Percentiles rank a stretch among this genome's conserved stretches.
These are phyloP conservation scores for Aporophyla lueneburgensis DNA, from an alignment of 2,888 invertebrate species.

Conservation along the genomic window DNA sequence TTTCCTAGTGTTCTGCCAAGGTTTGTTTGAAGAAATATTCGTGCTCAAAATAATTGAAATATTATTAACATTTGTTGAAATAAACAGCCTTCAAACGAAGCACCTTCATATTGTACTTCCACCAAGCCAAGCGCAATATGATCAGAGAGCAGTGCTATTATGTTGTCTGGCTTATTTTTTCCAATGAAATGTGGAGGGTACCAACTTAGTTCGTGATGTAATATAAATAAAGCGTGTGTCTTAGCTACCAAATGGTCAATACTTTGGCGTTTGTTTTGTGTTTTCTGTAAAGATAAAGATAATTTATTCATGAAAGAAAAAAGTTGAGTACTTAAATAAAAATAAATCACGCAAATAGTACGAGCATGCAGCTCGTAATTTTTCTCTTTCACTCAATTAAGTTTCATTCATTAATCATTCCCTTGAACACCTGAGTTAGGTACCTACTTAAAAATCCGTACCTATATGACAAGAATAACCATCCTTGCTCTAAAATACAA, in stretches of 20 bases:
- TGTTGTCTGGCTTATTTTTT: not conserved
- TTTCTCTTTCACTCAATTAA: conserved; percentile 45
- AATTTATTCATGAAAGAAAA: not conserved
- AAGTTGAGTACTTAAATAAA: conserved; percentile 12
- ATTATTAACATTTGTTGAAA: not conserved
- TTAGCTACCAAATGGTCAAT: not conserved
- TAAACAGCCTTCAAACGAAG: not conserved
- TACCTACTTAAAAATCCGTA: too few species aligned
- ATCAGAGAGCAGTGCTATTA: not conserved
- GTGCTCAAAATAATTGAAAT: conserved; percentile 29
- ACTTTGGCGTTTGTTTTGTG: not conserved
- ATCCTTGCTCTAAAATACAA: too few species aligned
- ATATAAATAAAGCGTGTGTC: too few species aligned
- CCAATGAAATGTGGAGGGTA: not conserved
- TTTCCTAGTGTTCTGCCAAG: conserved; percentile 43
- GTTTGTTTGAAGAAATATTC: conserved; percentile 28
- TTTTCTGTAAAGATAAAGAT: not conserved
- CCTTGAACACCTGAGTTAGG: conserved; percentile 33
- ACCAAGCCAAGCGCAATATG: not conserved
- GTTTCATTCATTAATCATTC: conserved; percentile 41
- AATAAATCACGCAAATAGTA: conserved; percentile 38
- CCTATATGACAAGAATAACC: too few species aligned
- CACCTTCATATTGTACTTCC: too few species aligned
- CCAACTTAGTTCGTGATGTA: not conserved
- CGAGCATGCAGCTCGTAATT: conserved; percentile 17